phyloP scores from a whole-genome alignment of 1,140 invertebrate species.

The Leptopilina boulardi region DNA sequence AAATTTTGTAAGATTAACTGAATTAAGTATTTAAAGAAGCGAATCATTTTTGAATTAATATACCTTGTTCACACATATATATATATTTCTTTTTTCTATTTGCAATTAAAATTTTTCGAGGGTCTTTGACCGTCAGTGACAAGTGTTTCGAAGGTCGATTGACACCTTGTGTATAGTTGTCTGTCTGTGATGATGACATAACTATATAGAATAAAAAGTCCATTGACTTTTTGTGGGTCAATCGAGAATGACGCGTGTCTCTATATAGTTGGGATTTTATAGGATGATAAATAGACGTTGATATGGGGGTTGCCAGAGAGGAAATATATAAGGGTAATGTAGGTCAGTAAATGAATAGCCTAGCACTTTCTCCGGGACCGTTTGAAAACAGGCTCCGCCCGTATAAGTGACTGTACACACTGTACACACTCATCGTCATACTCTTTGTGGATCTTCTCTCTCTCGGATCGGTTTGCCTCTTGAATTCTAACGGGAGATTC shows the following conservation, averaged over 20 bases:
- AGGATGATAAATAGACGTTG: conserved; percentile 33
- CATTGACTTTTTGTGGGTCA: conserved; percentile 66
- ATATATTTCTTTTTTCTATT: too few relatives aligned
- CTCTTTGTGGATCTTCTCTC: conserved; percentile 50
- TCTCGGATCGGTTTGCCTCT: conserved; percentile 48
- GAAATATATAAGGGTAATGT: conserved; percentile 70
- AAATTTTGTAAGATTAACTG: too few relatives aligned
- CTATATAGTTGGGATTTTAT: conserved; percentile 60
- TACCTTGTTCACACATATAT: too few relatives aligned
- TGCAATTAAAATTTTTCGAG: too few relatives aligned
- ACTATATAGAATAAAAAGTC: conserved; percentile 46
- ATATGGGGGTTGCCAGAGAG: conserved; percentile 9
- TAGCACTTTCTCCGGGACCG: conserved; percentile 74
- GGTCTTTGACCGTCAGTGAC: background rate
- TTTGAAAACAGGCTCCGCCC: conserved; percentile 67
- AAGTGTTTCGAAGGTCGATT: conserved; percentile 7
- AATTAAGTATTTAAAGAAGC: too few relatives aligned
- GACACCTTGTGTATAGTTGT: background rate
- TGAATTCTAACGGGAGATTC: conserved; percentile 56
- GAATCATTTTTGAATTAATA: too few relatives aligned
- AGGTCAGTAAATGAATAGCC: conserved; percentile 74
- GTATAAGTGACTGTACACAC: conserved; percentile 30
- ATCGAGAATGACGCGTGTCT: conserved; percentile 61
- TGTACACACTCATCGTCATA: conserved; percentile 31
- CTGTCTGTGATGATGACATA: conserved; percentile 44